Percentiles rank a stretch among this genome's conserved stretches.
phyloP scores from a whole-genome alignment of 2,888 invertebrate species.

The Steinernema hermaphroditum region DNA sequence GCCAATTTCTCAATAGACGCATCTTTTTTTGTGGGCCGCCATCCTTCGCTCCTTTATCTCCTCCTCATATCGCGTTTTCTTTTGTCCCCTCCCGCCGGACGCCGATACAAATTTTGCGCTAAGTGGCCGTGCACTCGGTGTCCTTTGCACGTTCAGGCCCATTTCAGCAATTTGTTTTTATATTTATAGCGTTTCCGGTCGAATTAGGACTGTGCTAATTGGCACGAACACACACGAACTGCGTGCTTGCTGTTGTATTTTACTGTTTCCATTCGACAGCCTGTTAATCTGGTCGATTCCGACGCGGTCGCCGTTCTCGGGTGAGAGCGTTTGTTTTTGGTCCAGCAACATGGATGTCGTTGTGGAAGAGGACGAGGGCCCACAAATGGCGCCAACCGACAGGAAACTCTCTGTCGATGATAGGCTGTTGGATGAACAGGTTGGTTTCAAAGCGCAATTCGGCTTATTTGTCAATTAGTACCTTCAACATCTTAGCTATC shows the following conservation, averaged over 20 bases:
- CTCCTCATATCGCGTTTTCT: background rate
- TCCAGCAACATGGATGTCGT: conserved; percentile 16
- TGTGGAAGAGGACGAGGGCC: conserved; percentile 7
- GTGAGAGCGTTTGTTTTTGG: background rate
- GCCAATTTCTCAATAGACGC: background rate
- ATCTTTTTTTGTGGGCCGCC: conserved; percentile 8
- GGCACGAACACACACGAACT: background rate
- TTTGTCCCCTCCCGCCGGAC: background rate
- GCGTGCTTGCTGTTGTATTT: background rate
- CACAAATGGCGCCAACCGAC: background rate
- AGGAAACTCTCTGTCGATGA: background rate
- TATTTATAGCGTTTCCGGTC: too few species aligned
- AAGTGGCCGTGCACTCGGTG: too few species aligned
- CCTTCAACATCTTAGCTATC: too few species aligned
- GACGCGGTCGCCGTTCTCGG: background rate
- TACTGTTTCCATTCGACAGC: background rate
- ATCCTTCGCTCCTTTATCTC: background rate
- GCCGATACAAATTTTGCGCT: too few species aligned
- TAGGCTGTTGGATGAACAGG: background rate
- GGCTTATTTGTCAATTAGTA: too few species aligned
- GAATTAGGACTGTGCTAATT: too few species aligned
- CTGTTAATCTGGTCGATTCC: background rate
- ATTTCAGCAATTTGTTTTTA: background rate
- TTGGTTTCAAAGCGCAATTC: background rate
- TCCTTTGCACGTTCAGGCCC: too few species aligned